Evolutionary conservation across 2,113 vertebrate genomes (phyloP), one percentile per base, ranked within the genome.

Genomic region (Formicarius rufipectus): DNA sequence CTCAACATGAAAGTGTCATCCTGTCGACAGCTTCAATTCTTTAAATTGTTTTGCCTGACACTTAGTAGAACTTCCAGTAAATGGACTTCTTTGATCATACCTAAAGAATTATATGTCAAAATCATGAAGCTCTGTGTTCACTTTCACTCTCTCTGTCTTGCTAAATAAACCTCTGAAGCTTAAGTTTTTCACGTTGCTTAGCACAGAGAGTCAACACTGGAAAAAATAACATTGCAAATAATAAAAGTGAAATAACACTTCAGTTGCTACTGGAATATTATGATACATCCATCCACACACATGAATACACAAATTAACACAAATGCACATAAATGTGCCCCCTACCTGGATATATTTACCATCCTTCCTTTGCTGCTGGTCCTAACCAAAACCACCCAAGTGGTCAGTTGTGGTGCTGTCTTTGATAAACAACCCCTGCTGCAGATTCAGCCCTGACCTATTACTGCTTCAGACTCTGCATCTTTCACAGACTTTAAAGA

Each of bases 41-140:
- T 96, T 93, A 96, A 79, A 87, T 88, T 82, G 35, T 90, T 94
- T 94, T 96, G 24, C 68, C 75, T 96, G 87, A 87, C 89, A 91
- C 82, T 90, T 93, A 88, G 67, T 67, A 88, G 72, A 85, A 58
- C 50, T 91, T 91, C 47, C 68, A 91, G 50, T 90, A 93, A 94
- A 87, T 83, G 25, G 53, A 96, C 59, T 95, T 76, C 77, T 89
- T 94, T 95, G 89, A 89, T 82, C 74, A 58, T 88, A 83, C 88
- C 75, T 90, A 78, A 85, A 76, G 84, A 87, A 96, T 67, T 91
- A 45, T 77, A 73, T 77, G 71, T 93, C 82, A 94, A 73, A 85
- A 83, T 71, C 3, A 2, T 79, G 71, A 94, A 79, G 42, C 30
- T 85, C 21, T 42, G 83, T 76, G 84, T 90, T 90, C 42, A 55